Evolutionary conservation across 2,888 invertebrate species (phyloP).

Genomic region (Mechanitis mazaeus): DNA sequence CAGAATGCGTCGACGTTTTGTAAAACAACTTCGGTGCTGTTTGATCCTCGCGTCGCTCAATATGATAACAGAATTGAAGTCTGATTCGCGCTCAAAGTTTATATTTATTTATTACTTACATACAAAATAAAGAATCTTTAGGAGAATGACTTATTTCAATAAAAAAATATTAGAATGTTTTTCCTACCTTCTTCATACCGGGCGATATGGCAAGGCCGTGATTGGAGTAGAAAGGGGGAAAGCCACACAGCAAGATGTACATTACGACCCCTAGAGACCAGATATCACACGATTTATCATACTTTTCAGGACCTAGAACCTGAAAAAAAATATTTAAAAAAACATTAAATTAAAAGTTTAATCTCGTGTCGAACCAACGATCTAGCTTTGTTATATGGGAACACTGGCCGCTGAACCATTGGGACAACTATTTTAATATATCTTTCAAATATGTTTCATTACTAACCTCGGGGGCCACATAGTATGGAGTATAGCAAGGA

Average conservation of each 20-base stretch:
- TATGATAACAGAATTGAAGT: too few species aligned
- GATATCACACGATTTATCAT: constrained; percentile 99
- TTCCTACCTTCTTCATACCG: constrained; percentile 93
- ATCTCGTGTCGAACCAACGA: too few species aligned
- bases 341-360: not conserved
- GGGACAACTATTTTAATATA: too few species aligned
- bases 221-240: constrained; percentile 99
- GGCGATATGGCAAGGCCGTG: constrained; percentile 98
- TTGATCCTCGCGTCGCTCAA: too few species aligned
- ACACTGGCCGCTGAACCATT: too few species aligned
- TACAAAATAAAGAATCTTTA: too few species aligned
- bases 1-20: too few species aligned
- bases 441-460: not conserved
- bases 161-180: not conserved
- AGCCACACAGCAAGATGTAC: constrained; percentile 99
- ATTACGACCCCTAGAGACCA: constrained; percentile 99
- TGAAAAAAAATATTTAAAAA: constrained; percentile 55
- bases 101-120: too few species aligned
- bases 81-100: too few species aligned
- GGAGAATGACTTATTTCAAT: too few species aligned
- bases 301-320: constrained; percentile 97
- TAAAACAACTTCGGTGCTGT: too few species aligned
- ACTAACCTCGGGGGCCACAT: constrained; percentile 83
- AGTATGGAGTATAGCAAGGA: constrained; percentile 99
- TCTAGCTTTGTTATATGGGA: too few species aligned